phyloP scores from a whole-genome alignment of 2,888 invertebrate genomes.

The Cerastis leucographa region DNA sequence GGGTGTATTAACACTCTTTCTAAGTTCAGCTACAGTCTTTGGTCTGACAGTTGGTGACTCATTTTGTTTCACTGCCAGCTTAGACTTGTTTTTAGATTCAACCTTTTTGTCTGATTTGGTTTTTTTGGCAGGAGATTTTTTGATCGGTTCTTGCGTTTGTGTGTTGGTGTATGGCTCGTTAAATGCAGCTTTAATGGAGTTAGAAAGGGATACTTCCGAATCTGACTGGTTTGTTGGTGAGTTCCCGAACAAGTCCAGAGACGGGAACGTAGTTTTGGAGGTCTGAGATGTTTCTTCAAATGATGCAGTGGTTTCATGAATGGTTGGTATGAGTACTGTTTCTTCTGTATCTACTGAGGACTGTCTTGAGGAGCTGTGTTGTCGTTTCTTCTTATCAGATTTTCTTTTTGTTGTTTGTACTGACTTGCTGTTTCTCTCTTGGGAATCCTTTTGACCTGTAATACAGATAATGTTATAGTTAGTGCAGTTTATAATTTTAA shows the following conservation, averaged over 20 bases:
- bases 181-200: conserved; percentile 37
- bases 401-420: conserved; percentile 4
- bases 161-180: conserved; percentile 6
- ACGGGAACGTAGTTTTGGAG: not conserved
- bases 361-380: not conserved
- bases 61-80: not conserved
- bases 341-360: conserved; percentile 10
- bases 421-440: not conserved
- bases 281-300: not conserved
- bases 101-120: not conserved
- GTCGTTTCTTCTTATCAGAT: conserved; percentile 10
- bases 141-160: not conserved
- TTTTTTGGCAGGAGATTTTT: conserved; percentile 6
- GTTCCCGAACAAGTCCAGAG: not conserved
- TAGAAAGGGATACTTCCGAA: conserved; percentile 25
- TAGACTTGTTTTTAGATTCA: not conserved
- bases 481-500: not conserved
- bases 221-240: not conserved
- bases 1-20: no score
- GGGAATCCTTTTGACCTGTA: conserved; percentile 14
- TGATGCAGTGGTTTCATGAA: not conserved
- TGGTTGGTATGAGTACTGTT: conserved; percentile 18
- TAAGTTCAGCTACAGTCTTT: not conserved
- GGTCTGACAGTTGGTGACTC: not conserved
- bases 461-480: not conserved